phyloP scores from a whole-genome alignment of 2,113 vertebrate species.

The Chitala chitala region DNA sequence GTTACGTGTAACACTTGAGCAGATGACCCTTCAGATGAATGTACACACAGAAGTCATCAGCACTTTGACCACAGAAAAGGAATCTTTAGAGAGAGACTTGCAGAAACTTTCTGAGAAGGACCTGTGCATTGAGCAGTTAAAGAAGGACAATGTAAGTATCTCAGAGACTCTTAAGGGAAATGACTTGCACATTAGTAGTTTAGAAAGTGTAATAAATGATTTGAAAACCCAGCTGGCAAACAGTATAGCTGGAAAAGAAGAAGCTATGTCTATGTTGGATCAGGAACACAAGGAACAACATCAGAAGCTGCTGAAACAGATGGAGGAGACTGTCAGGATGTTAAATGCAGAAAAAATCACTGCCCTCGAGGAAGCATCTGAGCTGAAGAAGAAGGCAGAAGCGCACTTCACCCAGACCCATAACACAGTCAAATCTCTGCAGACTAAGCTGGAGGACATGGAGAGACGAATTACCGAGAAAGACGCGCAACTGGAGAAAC shows the following conservation, averaged over 20 bases:
- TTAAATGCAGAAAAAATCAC: conserved; percentile 71
- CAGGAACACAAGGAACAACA: conserved; percentile 65
- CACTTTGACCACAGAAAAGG: conserved; percentile 74
- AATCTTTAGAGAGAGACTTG: conserved; percentile 65
- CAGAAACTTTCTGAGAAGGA: conserved; percentile 74
- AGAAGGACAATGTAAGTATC: conserved; percentile 68
- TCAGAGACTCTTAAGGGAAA: conserved; percentile 71
- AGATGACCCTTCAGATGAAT: conserved; percentile 67
- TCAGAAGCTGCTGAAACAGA: conserved; percentile 52
- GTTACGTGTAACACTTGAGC: conserved; percentile 67
- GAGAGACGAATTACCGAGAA: conserved; percentile 65
- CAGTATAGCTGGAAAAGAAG: conserved; percentile 72
- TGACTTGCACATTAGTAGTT: conserved; percentile 58
- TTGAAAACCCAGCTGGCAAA: conserved; percentile 69
- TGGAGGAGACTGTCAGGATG: conserved; percentile 60
- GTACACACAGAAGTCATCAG: conserved; percentile 69
- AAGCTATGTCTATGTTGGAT: conserved; percentile 66
- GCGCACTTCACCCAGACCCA: conserved; percentile 65
- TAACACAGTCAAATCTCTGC: conserved; percentile 69
- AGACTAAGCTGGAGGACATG: conserved; percentile 67
- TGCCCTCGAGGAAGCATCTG: conserved; percentile 72
- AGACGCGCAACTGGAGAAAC: conserved; percentile 62
- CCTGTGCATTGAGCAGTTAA: conserved; percentile 71
- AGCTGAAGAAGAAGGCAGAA: conserved; percentile 76
- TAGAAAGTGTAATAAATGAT: conserved; percentile 64